These are phyloP conservation scores for Aix galericulata DNA, from an alignment of 2,113 vertebrate species.

Conservation along the genomic window DNA sequence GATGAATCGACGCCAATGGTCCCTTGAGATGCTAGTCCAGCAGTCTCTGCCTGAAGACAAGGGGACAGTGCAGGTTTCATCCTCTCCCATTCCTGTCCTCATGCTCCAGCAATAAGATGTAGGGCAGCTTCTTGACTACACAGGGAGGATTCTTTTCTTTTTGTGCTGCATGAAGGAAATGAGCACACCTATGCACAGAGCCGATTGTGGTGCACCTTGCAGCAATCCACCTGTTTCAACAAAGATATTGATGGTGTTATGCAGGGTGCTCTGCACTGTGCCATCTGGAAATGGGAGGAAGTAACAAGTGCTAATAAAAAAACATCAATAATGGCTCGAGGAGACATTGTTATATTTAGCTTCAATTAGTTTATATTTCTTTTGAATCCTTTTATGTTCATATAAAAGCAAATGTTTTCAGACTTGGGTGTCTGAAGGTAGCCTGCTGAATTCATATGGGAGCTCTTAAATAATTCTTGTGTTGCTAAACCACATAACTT, in stretches of 20 bases:
- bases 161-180: not conserved
- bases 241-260: not conserved
- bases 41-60: not conserved
- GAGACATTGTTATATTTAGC: not conserved
- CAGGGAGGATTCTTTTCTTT: not conserved
- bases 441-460: not conserved
- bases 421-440: not conserved
- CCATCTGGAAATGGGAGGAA: not conserved
- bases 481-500: not conserved
- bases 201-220: not conserved
- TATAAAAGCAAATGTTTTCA: not conserved
- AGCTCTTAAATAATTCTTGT: not conserved
- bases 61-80: not conserved
- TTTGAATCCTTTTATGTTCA: not conserved
- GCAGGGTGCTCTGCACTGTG: not conserved
- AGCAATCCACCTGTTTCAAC: not conserved
- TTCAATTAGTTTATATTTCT: not conserved
- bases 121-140: not conserved
- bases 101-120: not conserved
- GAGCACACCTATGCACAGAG: not conserved
- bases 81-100: not conserved
- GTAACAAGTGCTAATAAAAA: not conserved
- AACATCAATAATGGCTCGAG: not conserved
- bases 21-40: not conserved
- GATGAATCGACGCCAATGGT: not conserved